Percentiles rank a stretch among this genome's conserved stretches.
These are phyloP conservation scores for Seira sanloemensis DNA, from an alignment of 2,888 invertebrate genomes.

Conservation along the genomic window DNA sequence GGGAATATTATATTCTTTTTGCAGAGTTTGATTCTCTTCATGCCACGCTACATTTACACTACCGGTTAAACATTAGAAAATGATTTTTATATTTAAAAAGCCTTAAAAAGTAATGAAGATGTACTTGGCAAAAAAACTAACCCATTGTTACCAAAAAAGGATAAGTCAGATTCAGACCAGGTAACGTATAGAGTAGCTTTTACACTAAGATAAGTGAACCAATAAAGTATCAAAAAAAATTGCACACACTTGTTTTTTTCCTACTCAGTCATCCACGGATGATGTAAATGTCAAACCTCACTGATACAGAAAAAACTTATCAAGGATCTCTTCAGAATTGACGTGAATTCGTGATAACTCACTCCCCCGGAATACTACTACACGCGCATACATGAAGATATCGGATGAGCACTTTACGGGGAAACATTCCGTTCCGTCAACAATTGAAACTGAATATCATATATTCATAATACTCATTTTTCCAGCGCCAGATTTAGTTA, in stretches of 20 bases:
- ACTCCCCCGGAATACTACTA: too few species aligned
- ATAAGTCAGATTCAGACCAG: background rate
- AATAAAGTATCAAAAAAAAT: background rate
- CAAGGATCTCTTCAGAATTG: background rate
- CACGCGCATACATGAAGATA: too few species aligned
- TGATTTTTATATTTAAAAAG: background rate
- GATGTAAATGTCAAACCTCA: background rate
- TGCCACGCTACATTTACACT: background rate
- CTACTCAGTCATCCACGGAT: constrained; percentile 5
- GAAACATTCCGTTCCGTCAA: too few species aligned
- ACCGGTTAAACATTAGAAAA: background rate
- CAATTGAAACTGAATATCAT: too few species aligned
- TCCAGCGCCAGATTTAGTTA: too few species aligned
- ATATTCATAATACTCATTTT: too few species aligned
- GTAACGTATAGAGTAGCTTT: background rate
- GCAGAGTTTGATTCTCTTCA: background rate
- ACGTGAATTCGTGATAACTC: too few species aligned
- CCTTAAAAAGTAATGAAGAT: background rate
- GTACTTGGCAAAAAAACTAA: background rate
- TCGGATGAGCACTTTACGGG: too few species aligned
- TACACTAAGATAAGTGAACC: background rate
- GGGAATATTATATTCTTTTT: background rate
- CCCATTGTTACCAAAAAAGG: background rate
- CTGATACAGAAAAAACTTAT: background rate
- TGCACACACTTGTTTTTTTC: background rate